Conservation (phyloP, 1,140 invertebrate genomes). For the Zaprionus kolodkinae region DNA sequence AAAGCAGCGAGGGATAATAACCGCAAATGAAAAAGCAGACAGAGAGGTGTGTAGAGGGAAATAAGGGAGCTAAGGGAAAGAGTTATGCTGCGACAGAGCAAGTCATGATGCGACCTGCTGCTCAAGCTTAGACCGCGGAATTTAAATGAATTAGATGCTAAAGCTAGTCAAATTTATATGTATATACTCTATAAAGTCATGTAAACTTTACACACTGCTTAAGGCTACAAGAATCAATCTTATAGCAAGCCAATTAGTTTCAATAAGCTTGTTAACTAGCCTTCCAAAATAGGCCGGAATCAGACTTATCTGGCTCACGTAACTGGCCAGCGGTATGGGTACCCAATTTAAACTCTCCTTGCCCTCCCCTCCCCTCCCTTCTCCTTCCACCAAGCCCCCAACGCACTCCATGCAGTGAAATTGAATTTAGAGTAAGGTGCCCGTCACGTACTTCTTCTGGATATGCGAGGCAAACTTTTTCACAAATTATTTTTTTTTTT, state of each 20-base stretch:
- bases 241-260: background rate
- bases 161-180: background rate
- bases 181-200: too few relatives aligned
- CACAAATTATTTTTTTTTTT: conserved; percentile 2
- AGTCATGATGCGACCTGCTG: conserved; percentile 51
- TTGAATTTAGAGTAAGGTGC: conserved; percentile 7
- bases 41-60: background rate
- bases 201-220: background rate
- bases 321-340: background rate
- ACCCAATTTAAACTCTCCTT: conserved; percentile 1
- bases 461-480: conserved; percentile 2
- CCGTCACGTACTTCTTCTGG: conserved; percentile 2
- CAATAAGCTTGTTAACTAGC: background rate
- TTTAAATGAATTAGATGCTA: too few relatives aligned
- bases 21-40: too few relatives aligned
- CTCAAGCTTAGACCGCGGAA: too few relatives aligned
- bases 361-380: background rate
- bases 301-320: background rate
- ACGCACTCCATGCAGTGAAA: background rate
- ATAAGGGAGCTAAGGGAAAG: conserved; percentile 32
- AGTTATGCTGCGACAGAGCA: conserved; percentile 48
- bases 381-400: too few relatives aligned
- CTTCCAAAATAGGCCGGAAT: background rate
- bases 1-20: too few relatives aligned
- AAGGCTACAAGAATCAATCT: background rate